Conservation (phyloP, 2,797 vertebrate species). For the Lagothrix lagotricha region DNA sequence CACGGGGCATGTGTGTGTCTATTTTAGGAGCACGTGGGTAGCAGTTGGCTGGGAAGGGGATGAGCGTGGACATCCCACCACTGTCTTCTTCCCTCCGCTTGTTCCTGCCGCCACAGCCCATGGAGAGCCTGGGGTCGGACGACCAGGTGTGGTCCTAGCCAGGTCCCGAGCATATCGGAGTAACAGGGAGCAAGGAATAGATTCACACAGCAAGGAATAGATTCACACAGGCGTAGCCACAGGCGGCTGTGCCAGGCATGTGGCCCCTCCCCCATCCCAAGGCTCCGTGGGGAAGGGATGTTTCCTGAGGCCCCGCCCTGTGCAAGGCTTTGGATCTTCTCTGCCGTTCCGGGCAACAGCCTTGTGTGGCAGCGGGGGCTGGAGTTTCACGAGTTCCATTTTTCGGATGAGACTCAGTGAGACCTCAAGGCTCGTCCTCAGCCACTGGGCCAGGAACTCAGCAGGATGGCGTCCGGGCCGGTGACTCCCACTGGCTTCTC, state of each 20-base stretch:
- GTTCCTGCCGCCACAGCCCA: accelerated
- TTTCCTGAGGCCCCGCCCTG: not conserved
- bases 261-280: accelerated
- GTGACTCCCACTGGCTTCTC: not conserved
- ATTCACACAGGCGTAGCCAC: not conserved
- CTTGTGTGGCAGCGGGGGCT: accelerated
- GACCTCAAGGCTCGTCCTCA: accelerated
- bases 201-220: not conserved
- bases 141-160: not conserved
- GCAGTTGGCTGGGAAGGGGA: accelerated
- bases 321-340: too few relatives aligned
- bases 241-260: accelerated
- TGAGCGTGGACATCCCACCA: accelerated
- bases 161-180: not conserved
- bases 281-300: too few relatives aligned
- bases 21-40: accelerated
- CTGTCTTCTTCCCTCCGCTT: accelerated
- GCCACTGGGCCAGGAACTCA: accelerated
- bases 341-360: too few relatives aligned
- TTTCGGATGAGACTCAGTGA: accelerated
- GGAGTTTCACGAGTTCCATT: accelerated
- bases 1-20: accelerated
- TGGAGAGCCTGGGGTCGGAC: accelerated
- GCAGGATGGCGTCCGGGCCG: accelerated
- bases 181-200: too few relatives aligned